These are phyloP conservation scores for Bhutanitis thaidina DNA, from an alignment of 2,888 invertebrate genomes.

Conservation along the genomic window DNA sequence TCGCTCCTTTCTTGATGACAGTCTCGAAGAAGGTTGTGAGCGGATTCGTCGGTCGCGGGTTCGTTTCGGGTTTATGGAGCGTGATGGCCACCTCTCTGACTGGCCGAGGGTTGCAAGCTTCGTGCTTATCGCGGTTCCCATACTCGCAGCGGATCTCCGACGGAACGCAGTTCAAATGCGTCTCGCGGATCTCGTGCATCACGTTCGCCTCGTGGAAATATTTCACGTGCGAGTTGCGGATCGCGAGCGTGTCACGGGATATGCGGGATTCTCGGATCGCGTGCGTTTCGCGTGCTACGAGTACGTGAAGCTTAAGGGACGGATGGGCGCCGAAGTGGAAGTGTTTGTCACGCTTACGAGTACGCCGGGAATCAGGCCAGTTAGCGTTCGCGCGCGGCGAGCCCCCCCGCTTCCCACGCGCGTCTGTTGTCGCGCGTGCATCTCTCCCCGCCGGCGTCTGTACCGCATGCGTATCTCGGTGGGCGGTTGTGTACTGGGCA, in stretches of 20 bases:
- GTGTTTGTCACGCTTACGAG: no score
- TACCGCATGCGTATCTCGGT: constrained; percentile 19
- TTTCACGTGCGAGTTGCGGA: background rate
- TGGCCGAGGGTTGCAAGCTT: constrained; percentile 16
- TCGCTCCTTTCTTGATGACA: constrained; percentile 55
- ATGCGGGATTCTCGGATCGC: background rate
- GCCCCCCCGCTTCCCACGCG: background rate
- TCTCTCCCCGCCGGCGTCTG: no score
- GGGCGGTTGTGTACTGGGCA: constrained; percentile 25
- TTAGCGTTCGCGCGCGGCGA: background rate
- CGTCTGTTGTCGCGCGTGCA: constrained; percentile 10
- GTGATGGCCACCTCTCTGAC: constrained; percentile 6
- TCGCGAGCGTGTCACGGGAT: background rate
- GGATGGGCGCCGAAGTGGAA: constrained; percentile 1
- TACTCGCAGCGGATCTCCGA: background rate
- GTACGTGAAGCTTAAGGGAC: background rate
- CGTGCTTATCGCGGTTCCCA: background rate
- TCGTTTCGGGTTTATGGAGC: background rate
- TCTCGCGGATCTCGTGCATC: background rate
- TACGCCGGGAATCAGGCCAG: background rate
- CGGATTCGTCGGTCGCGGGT: constrained; percentile 25
- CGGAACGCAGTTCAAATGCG: background rate
- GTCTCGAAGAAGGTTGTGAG: constrained; percentile 43
- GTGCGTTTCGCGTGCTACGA: constrained; percentile 1
- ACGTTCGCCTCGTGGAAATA: background rate